Evolutionary conservation across 2,888 invertebrate species (phyloP), one percentile per base, ranked within the genome.

Genomic region (Gari tellinella): DNA sequence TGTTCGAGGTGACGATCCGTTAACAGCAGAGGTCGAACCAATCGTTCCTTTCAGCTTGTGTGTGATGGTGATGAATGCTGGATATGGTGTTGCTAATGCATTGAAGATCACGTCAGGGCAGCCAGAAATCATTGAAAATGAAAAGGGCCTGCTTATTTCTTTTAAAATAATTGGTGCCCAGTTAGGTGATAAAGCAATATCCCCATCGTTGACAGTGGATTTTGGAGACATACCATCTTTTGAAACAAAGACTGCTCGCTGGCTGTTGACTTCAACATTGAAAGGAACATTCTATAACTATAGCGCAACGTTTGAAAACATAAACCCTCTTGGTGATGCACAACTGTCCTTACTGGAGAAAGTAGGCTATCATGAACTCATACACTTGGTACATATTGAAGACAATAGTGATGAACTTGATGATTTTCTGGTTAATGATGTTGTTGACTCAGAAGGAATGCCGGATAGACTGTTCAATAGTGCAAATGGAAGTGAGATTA

Each of bases 61-160:
- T 19, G 76, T 86, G 0, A 68, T 83, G 58, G 72, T 86, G 0
- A 72, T 60, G 41, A 86, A 86, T 58, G 40, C 52, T 12, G 86
- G 85, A 1, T 78, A 81, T 62, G 85, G 86, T 8, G n/a, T 72
- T 17, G 85, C 86, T 5, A 70, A 68, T 14, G 72, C 76, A 17
- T 41, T 86, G 14, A 65, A 74, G 43, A 83, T 86, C 23, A 73
- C 84, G 3, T 85, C 86, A 10, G 83, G 78, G 15, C 85, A 86
- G 51, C 86, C 86, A 8, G 82, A 85, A 66, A 86, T 86, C 31
- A 81, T 85, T 31, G 86, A 85, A 65, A 86, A 86, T 52, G 83
- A 85, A 40, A 85, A 86, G 58, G 85, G 86, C 14, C 56, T 85
- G 21, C 53, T 84, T 10, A 58, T 86, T 10, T 49, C 70, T 25